Evolutionary conservation across 2,888 invertebrate species (phyloP).

Genomic region (Drosophila stalkeri): DNA sequence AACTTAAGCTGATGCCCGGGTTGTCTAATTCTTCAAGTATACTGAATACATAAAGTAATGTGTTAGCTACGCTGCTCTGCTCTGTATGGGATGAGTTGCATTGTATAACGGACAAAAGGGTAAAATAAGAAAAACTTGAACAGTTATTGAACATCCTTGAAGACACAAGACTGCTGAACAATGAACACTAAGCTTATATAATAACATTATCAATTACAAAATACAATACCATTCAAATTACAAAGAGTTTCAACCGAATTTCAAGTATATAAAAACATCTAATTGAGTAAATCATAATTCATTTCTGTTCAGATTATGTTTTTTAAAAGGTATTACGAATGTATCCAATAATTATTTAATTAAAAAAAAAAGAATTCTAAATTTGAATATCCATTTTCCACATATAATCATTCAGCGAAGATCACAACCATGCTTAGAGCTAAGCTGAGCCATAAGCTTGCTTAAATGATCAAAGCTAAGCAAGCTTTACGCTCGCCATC

Average conservation of each 20-base stretch:
- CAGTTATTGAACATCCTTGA: neutral
- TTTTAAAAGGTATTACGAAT: no score
- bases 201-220: neutral
- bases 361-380: neutral
- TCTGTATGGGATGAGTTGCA: conserved; percentile 1
- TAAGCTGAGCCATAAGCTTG: neutral
- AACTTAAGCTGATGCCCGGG: conserved; percentile 22
- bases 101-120: conserved; percentile 1
- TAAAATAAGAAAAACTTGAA: neutral
- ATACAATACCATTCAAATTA: no score
- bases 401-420: conserved; percentile 1
- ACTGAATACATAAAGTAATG: neutral
- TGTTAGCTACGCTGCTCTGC: conserved; percentile 1
- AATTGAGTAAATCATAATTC: no score
- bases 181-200: neutral
- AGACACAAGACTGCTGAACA: neutral
- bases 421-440: conserved; percentile 6
- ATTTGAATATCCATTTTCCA: no score
- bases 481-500: neutral
- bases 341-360: no score
- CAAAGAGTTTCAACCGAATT: no score
- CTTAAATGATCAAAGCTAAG: neutral
- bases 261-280: no score
- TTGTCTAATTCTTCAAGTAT: conserved; percentile 19
- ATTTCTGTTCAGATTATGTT: no score